phyloP scores from a whole-genome alignment of 1,140 invertebrate genomes.

The Harpegnathos saltator region DNA sequence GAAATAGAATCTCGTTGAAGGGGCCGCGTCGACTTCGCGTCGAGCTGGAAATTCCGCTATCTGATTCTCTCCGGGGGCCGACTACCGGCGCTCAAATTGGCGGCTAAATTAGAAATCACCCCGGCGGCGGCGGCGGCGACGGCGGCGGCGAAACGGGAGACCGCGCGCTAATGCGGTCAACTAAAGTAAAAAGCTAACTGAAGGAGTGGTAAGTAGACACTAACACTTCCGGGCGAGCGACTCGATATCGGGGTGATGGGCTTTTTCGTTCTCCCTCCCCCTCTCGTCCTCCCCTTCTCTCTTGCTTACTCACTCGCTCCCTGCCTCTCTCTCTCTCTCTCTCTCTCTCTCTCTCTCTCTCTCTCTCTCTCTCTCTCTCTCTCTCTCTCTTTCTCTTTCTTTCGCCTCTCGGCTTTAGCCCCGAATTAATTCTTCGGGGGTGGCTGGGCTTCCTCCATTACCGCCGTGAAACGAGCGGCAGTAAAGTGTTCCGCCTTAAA shows the following conservation, averaged over 20 bases:
- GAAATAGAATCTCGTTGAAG: conserved; percentile 25
- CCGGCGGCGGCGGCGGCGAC: neutral
- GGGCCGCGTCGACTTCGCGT: neutral
- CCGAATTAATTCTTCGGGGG: conserved; percentile 73
- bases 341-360: too few species aligned
- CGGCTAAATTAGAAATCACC: conserved; percentile 69
- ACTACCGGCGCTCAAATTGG: conserved; percentile 49
- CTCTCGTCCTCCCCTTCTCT: too few species aligned
- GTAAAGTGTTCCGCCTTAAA: conserved; percentile 74
- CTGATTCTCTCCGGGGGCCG: neutral
- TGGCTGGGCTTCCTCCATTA: conserved; percentile 70
- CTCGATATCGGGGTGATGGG: conserved; percentile 70
- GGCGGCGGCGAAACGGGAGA: conserved; percentile 9
- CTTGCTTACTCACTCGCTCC: neutral
- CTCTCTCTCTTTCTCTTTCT: too few species aligned
- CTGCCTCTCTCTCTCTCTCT: too few species aligned
- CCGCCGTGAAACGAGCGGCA: conserved; percentile 69
- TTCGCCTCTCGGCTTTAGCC: conserved; percentile 66
- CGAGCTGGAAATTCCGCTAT: conserved; percentile 25
- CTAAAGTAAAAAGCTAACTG: conserved; percentile 64
- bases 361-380: too few species aligned
- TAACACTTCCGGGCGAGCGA: conserved; percentile 65
- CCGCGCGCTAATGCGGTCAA: conserved; percentile 51
- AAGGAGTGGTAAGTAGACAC: conserved; percentile 69
- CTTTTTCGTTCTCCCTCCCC: neutral